These are phyloP conservation scores for Harpagifer antarcticus DNA, from an alignment of 2,797 vertebrate species.

Conservation along the genomic window DNA sequence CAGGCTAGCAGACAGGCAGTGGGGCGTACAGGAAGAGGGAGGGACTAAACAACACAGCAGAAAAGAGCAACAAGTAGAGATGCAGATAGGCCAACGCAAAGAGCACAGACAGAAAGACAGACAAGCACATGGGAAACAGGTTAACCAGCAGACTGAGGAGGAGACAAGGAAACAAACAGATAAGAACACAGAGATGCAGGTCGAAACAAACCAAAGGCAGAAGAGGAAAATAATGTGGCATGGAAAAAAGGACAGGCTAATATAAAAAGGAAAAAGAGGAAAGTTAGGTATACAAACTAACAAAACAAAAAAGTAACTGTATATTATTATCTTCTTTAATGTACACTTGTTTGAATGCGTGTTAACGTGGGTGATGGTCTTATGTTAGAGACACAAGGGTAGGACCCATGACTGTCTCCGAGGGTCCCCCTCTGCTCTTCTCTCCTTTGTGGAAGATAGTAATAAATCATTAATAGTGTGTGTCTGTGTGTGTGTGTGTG, in stretches of 20 bases:
- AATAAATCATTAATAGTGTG: conserved; percentile 76
- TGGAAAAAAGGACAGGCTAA: background rate
- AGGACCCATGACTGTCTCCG: conserved; percentile 61
- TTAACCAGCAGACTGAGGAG: conserved; percentile 2
- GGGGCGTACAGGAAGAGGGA: conserved; percentile 19
- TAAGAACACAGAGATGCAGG: background rate
- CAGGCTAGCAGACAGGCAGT: conserved; percentile 35
- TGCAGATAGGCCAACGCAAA: conserved; percentile 12
- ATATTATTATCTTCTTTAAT: conserved; percentile 1
- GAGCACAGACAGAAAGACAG: background rate
- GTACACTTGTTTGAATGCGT: background rate
- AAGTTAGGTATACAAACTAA: background rate
- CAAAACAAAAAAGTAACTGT: background rate
- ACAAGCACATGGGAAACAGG: conserved; percentile 14
- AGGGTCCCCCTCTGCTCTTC: conserved; percentile 65
- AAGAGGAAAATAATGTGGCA: conserved; percentile 1
- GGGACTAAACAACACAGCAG: conserved; percentile 36
- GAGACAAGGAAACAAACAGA: background rate
- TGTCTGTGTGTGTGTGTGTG: conserved; percentile 26
- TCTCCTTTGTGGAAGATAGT: conserved; percentile 72
- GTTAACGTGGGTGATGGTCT: conserved; percentile 42
- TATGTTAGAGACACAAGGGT: conserved; percentile 57
- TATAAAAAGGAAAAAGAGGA: conserved; percentile 1
- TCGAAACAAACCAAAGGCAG: background rate
- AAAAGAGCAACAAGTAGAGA: conserved; percentile 44